Base-by-base conservation (phyloP, 2,797 vertebrate genomes). In the Sorex maritimensis region DNA sequence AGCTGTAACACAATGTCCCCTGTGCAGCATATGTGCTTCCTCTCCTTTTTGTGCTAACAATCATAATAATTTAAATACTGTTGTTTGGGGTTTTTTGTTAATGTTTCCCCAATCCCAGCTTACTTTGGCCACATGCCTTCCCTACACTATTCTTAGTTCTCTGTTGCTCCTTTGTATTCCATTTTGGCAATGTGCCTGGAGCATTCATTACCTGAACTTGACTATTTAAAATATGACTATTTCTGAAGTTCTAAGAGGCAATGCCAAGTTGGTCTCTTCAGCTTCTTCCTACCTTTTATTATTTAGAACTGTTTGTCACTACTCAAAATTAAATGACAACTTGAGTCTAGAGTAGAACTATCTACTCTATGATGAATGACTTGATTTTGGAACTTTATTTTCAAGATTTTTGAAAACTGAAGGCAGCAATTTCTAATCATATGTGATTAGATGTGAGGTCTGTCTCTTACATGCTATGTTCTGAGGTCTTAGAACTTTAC, bases 311-410 rank as follows among this genome's bases (percentile, higher is more conserved):
- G 69, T 55, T 73, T 38, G 44, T 72, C 90, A 81, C 63, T 88
- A 80, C 77, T 85, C 55, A 90, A 84, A 77, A 92, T 81, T 72
- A 92, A 24, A n/a, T 90, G 78, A 80, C n/a, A 75, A 26, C 52
- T 69, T 83, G 81, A 5, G 83, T 80, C 49, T 86, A 30, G 19
- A 44, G 41, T 41, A 41, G 41, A 19, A 65, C 1, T 67, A 4
- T 79, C 34, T 63, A 93, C 21, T 89, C 17, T 6, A 44, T 88
- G 85, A 88, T 68, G 38, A 93, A 84, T 63, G 71, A 52, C 82
- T 79, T 93, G 41, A 90, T 71, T 23, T 94, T 19, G 34, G 58
- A 72, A 90, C 21, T 44, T 30, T 65, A 81, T 81, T 94, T 94
- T 90, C 58, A 93, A 78, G 79, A 55, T 38, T 78, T 68, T 81